Evolutionary conservation across 1,140 invertebrate species (phyloP).

Genomic region (Caenorhabditis latens): DNA sequence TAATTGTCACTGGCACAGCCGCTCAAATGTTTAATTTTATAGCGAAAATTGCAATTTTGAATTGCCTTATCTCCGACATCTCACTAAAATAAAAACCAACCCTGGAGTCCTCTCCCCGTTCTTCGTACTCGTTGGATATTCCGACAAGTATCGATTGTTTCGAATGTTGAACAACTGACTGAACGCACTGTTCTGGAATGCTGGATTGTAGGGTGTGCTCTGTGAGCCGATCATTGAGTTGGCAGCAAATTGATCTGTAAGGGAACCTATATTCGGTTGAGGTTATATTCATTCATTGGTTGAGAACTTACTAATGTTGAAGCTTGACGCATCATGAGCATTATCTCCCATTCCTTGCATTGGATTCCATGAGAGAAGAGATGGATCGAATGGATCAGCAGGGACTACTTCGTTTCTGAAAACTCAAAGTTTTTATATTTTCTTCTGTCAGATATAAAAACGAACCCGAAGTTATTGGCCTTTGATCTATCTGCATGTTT

Average conservation of each 20-base stretch:
- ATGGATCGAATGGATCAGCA: constrained; percentile 59
- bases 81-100: not conserved
- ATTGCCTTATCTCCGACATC: too few relatives aligned
- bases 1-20: too few relatives aligned
- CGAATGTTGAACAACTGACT: constrained; percentile 61
- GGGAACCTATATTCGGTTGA: constrained; percentile 8
- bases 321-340: constrained; percentile 53
- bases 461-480: constrained; percentile 46
- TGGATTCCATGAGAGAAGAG: constrained; percentile 55
- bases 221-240: constrained; percentile 62
- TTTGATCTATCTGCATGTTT: constrained; percentile 83
- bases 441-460: not conserved
- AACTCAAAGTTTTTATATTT: not conserved
- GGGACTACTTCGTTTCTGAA: constrained; percentile 50
- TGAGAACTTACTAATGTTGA: constrained; percentile 58
- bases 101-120: constrained; percentile 56
- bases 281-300: not conserved
- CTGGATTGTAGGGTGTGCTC: constrained; percentile 42
- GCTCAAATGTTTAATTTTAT: too few relatives aligned
- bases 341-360: constrained; percentile 57
- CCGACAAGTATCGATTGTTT: constrained; percentile 51
- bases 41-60: too few relatives aligned
- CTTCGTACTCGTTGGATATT: constrained; percentile 59
- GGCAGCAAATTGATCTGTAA: constrained; percentile 66
- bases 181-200: constrained; percentile 61